Evolutionary conservation across 2,797 vertebrate species (phyloP).

Genomic region (Ispidina lecontei): DNA sequence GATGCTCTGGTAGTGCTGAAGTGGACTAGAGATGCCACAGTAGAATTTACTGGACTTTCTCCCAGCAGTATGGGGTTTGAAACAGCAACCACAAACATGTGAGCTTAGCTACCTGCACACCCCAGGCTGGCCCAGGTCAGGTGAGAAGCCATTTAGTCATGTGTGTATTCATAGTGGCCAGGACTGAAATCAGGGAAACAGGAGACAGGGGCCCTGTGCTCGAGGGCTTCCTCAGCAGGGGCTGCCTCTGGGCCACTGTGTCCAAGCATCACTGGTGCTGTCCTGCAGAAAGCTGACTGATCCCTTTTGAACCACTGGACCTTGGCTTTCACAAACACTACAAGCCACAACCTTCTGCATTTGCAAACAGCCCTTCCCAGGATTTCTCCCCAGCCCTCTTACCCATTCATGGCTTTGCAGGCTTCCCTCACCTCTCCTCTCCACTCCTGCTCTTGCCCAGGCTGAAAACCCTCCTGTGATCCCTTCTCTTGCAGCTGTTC

Average conservation of each 20-base stretch:
- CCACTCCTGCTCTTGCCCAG: not conserved
- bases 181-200: not conserved
- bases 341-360: not conserved
- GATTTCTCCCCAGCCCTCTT: no score
- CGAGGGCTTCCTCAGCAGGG: not conserved
- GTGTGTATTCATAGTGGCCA: not conserved
- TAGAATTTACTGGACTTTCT: not conserved
- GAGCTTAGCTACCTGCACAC: no score
- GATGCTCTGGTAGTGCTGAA: not conserved
- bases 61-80: not conserved
- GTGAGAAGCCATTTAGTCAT: not conserved
- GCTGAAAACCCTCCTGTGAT: not conserved
- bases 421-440: not conserved
- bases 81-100: not conserved
- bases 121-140: fast-evolving
- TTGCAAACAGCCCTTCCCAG: not conserved
- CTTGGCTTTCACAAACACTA: not conserved
- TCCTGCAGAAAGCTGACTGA: not conserved
- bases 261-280: no score
- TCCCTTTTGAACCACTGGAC: not conserved
- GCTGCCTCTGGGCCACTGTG: not conserved
- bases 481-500: not conserved
- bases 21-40: not conserved
- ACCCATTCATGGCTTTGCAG: not conserved
- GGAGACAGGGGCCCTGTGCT: not conserved